Evolutionary conservation across 2,797 vertebrate species (phyloP), one percentile per base, ranked within the genome.

Genomic region (Avahi laniger): DNA sequence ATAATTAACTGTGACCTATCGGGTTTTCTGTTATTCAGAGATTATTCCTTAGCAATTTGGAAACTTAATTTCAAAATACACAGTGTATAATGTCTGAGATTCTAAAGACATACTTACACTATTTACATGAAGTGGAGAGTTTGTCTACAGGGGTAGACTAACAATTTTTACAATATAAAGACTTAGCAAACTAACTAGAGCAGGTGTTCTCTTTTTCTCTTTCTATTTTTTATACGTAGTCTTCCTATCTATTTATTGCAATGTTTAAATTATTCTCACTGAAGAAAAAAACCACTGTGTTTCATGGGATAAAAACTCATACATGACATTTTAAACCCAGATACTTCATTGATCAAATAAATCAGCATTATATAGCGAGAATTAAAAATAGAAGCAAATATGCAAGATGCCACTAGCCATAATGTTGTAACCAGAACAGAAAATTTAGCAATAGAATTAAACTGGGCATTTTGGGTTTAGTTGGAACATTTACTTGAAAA

Each of bases 61-160:
- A 98, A 97, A 96, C 85, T 95, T 96, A 94, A 95, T 97, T 97
- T 96, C 75, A 91, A 85, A 93, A 73, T 85, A 73, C 93, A 92
- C 88, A 54, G 43, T 94, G n/a, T 90, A 81, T 38, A 82, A 7
- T 75, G 57, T 88, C 89, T 93, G 85, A 89, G 12, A 38, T 83
- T 90, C 78, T 87, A 54, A 95, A 92, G 72, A 72, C 50, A 18
- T 61, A 57, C 70, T 88, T 79, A 63, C 1, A 57, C 63, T 93
- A 43, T 93, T 94, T 96, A 65, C n/a, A 86, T 78, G 73, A 91
- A 88, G 63, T 92, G 24, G 43, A 63, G 38, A 82, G 67, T 95
- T 59, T 96, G 24, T 73, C 94, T 95, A 3, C 35, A 50, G 76
- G 67, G 48, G 14, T 50, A 24, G 69, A 63, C 46, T 79, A 72